Conservation (phyloP, 2,113 vertebrate genomes). For the human (Homo sapiens) region GRCh38 chr14:52809501-52810000, state of each 20-base stretch:
- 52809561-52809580: not conserved
- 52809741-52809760: not conserved
- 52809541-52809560: not conserved
- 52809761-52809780: not conserved
- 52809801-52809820: not conserved
- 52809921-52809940: not conserved
- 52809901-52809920: not conserved
- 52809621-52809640: not conserved
- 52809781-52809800: not conserved
- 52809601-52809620: not conserved
- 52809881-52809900: not conserved
- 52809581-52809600: not conserved
- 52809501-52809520: not conserved
- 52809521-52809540: not conserved
- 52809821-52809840: not conserved
- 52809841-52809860: not conserved
- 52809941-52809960: not conserved
- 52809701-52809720: not conserved
- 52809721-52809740: not conserved
- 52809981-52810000: not conserved
- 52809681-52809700: not conserved
- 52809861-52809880: not conserved
- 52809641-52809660: not conserved
- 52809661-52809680: not conserved
- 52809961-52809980: not conserved